Evolutionary conservation across 2,113 vertebrate genomes (phyloP).

Genomic region (Semnornis frantzii): DNA sequence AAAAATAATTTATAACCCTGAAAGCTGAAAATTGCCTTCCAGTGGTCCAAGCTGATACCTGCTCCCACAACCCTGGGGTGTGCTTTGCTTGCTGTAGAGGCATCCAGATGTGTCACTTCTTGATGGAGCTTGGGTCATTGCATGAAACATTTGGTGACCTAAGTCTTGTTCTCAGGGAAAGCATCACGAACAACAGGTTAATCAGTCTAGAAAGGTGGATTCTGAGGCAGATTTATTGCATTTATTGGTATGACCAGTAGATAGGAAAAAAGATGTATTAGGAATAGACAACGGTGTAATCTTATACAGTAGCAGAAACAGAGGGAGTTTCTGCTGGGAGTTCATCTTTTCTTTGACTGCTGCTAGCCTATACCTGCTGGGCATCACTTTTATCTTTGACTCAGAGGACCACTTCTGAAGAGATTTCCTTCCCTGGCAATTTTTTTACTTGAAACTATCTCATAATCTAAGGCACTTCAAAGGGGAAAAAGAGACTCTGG

Average conservation of each 20-base stretch:
- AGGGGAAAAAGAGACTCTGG: neutral
- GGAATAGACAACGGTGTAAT: neutral
- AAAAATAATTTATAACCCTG: neutral
- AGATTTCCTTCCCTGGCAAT: slow-evolving; percentile 12
- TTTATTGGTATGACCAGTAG: neutral
- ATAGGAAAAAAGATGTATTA: neutral
- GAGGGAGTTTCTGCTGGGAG: slow-evolving; percentile 35
- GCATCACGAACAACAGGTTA: neutral
- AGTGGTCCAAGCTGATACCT: neutral
- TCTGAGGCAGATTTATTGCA: neutral
- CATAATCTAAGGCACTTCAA: slow-evolving; percentile 14
- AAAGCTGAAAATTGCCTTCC: neutral
- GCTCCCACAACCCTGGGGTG: neutral
- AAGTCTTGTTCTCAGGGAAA: neutral
- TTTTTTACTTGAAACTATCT: slow-evolving; percentile 25
- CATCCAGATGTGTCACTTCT: neutral
- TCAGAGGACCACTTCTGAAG: slow-evolving; percentile 54
- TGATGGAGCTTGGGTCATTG: neutral
- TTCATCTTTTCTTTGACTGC: slow-evolving; percentile 26
- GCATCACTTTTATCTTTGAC: slow-evolving; percentile 59
- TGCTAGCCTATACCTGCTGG: slow-evolving; percentile 44
- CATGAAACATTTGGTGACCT: neutral
- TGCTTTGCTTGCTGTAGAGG: neutral
- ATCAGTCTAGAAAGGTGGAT: neutral
- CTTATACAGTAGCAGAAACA: neutral